phyloP scores from a whole-genome alignment of 92 coral and sea anemone genomes.

The Bergia puertoricense region DNA sequence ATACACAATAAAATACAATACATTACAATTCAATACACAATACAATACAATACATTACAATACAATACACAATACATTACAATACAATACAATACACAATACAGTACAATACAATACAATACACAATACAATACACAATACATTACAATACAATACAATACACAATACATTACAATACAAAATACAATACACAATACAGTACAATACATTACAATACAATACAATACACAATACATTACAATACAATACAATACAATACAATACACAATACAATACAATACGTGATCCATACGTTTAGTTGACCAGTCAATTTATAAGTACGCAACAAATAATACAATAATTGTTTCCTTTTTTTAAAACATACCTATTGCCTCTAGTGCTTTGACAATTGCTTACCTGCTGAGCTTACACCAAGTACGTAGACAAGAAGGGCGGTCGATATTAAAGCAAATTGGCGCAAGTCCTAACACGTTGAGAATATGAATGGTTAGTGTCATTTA shows the following conservation, averaged over 20 bases:
- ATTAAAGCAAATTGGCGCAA: too few relatives aligned
- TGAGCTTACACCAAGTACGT: too few relatives aligned
- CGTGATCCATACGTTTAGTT: too few relatives aligned
- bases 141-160: not conserved
- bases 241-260: not conserved
- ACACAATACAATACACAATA: not conserved
- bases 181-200: not conserved
- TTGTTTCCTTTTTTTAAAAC: too few relatives aligned
- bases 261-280: not conserved
- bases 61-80: not conserved
- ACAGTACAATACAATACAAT: not conserved
- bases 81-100: not conserved
- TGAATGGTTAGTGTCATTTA: too few relatives aligned
- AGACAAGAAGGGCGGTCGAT: too few relatives aligned
- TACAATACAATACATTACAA: not conserved
- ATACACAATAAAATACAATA: not conserved
- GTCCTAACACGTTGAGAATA: too few relatives aligned
- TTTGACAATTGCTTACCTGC: too few relatives aligned
- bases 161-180: not conserved
- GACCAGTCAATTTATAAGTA: too few relatives aligned
- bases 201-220: not conserved
- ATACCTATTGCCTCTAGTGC: too few relatives aligned
- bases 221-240: not conserved
- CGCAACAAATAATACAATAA: too few relatives aligned
- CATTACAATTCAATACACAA: not conserved